Conservation (phyloP, 2,888 invertebrate genomes). For the Erpobdella octoculata region DNA sequence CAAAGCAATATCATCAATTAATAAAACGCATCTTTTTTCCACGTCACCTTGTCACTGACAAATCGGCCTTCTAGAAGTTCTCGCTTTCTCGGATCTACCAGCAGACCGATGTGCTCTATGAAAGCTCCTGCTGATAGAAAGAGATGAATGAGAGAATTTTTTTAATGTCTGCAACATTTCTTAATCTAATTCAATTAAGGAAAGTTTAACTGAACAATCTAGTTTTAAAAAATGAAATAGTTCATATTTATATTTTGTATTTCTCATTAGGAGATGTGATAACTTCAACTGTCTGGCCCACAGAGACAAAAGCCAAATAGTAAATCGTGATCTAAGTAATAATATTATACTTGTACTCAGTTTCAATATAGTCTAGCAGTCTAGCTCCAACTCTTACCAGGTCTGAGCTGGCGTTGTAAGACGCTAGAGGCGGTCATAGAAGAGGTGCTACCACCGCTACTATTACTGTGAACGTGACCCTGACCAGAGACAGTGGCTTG, state of each 20-base stretch:
- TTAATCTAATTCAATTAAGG: too few relatives aligned
- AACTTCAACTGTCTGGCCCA: too few relatives aligned
- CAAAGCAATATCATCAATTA: too few relatives aligned
- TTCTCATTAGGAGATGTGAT: too few relatives aligned
- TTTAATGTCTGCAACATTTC: too few relatives aligned
- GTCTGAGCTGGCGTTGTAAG: background rate
- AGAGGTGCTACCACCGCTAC: slow-evolving; percentile 7
- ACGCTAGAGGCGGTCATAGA: background rate
- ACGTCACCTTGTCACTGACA: slow-evolving; percentile 22
- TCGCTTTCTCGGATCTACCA: slow-evolving; percentile 25
- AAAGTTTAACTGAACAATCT: too few relatives aligned
- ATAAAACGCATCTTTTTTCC: too few relatives aligned
- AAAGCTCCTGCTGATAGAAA: slow-evolving; percentile 3
- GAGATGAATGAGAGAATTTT: background rate
- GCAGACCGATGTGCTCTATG: slow-evolving; percentile 24
- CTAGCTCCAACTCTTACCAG: background rate
- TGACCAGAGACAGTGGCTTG: background rate
- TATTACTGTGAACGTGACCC: slow-evolving; percentile 2
- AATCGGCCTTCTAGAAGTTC: slow-evolving; percentile 29
- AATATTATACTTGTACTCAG: background rate
- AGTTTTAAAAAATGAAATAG: too few relatives aligned
- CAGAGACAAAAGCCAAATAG: background rate
- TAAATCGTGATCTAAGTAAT: background rate
- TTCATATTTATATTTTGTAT: too few relatives aligned
- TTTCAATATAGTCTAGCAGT: background rate